Evolutionary conservation across 53 echinoderm and acorn worm genomes (phyloP), one percentile per base, ranked within the genome.

Genomic region (Temnopleurus reevesii): DNA sequence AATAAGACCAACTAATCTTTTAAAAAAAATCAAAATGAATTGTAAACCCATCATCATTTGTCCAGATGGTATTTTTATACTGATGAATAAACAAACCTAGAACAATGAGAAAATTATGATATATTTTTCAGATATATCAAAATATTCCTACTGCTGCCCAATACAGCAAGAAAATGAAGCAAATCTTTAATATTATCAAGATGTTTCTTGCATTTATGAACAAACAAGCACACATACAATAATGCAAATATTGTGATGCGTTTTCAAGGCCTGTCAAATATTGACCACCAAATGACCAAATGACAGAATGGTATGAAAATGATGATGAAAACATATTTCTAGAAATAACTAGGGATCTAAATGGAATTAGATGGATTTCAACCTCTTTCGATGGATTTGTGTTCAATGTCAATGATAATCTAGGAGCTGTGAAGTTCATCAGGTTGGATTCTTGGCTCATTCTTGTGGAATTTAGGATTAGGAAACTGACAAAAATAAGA

Each of bases 371-470:
- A 71, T 30, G 15, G 63, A 63, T 63, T 31, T 4, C 1, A 23
- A 21, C 41, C 71, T 38, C 5, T 71, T 41, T 4, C 1, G 2
- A 71, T 38, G 21, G 41, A 71, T 41, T 71, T 71, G 13, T 19
- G 71, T 12, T 63, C 71, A 71, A 41, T 71, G 43, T 71, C 41
- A 21, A 71, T 21, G 41, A 5, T 71, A 71, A 71, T 71, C 71
- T 13, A 41, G 7, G 8, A 71, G 41, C 36, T 41, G 43, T 41
- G 19, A 71, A 71, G 71, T 71, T 71, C 71, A 71, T 71, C 38
- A 1, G 15, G 8, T 12, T 8, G 71, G 23, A 31, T 2, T 41
- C n/a, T 4, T 21, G 9, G 1, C 36, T 1, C 36, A 5, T 71
- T n/a, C 7, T 71, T 1, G 41, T 43, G 71, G 71, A 23, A 38